phyloP scores from a whole-genome alignment of 2,113 vertebrate species.

The Mormyrus lacerda region DNA sequence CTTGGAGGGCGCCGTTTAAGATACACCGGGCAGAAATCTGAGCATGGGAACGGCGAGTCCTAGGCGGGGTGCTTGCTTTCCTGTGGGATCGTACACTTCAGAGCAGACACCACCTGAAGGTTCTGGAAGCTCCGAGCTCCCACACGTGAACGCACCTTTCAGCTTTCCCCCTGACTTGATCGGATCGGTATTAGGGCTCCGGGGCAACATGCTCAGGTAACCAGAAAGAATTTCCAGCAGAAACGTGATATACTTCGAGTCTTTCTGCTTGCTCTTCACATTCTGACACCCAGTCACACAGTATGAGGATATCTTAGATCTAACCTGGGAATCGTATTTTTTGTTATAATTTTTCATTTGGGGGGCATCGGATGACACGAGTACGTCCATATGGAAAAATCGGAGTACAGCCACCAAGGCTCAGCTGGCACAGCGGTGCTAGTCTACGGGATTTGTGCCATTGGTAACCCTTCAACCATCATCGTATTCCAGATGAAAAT shows the following conservation, averaged over 20 bases:
- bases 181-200: conserved; percentile 4
- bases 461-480: neutral
- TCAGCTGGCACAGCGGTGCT: neutral
- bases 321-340: conserved; percentile 1
- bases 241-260: neutral
- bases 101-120: neutral
- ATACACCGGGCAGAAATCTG: neutral
- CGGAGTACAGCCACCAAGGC: neutral
- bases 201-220: neutral
- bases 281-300: neutral
- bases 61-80: neutral
- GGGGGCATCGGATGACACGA: neutral
- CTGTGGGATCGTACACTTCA: neutral
- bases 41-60: neutral
- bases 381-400: neutral
- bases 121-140: neutral
- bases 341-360: neutral
- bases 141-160: neutral
- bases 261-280: neutral
- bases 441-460: neutral
- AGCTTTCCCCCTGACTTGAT: neutral
- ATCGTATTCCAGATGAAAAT: neutral
- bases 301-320: neutral
- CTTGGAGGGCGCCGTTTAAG: neutral
- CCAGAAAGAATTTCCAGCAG: neutral